phyloP scores from a whole-genome alignment of 1,140 invertebrate genomes.

The Lucilia sericata region DNA sequence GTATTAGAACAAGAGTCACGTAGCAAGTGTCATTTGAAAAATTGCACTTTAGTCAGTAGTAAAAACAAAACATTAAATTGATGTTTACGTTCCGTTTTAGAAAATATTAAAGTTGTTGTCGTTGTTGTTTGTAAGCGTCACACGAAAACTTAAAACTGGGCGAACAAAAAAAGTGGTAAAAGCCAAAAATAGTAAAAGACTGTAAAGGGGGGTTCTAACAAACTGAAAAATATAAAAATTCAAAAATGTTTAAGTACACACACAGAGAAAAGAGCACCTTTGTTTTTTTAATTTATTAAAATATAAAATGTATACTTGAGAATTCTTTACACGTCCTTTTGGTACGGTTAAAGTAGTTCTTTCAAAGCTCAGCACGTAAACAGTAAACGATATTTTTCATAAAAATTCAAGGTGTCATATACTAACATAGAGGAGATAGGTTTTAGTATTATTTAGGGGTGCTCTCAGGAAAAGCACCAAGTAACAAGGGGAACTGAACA shows the following conservation, averaged over 20 bases:
- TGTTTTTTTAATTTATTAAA: constrained; percentile 22
- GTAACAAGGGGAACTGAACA: too few species aligned
- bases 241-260: background rate
- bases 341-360: constrained; percentile 29
- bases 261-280: background rate
- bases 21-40: constrained; percentile 27
- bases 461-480: too few species aligned
- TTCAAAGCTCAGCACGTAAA: constrained; percentile 38
- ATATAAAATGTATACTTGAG: background rate
- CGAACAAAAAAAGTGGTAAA: background rate
- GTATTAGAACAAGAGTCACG: constrained; percentile 38
- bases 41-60: constrained; percentile 32
- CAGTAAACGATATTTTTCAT: constrained; percentile 28
- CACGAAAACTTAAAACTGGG: background rate
- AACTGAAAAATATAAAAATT: background rate
- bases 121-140: background rate
- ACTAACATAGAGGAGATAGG: too few species aligned
- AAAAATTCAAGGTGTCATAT: constrained; percentile 28
- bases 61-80: constrained; percentile 20
- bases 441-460: too few species aligned
- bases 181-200: too few species aligned
- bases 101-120: constrained; percentile 1
- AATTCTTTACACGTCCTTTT: constrained; percentile 27
- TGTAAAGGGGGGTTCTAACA: background rate
- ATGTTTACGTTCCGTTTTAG: constrained; percentile 15